Conservation (phyloP, 2,888 invertebrate species). For the Hirtodrosophila trivittata region DNA sequence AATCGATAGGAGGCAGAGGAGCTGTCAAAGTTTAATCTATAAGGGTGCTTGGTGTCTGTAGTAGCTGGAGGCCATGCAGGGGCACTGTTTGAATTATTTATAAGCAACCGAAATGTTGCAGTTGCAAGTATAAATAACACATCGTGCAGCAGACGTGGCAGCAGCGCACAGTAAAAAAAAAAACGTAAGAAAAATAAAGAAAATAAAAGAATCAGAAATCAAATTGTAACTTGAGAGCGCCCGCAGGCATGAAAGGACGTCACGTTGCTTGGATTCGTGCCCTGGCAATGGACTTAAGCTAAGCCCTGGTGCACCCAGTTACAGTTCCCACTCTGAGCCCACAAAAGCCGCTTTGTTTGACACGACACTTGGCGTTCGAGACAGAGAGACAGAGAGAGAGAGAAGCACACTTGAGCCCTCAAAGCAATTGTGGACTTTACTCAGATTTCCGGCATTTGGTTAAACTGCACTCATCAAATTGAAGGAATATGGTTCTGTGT, state of each 20-base stretch:
- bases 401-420: constrained; percentile 68
- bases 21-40: constrained; percentile 53
- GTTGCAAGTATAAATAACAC: constrained; percentile 63
- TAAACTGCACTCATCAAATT: constrained; percentile 49
- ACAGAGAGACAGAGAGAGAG: too few relatives aligned
- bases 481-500: constrained; percentile 23
- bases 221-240: constrained; percentile 72
- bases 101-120: constrained; percentile 50
- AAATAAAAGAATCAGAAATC: constrained; percentile 68
- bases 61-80: constrained; percentile 29
- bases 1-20: constrained; percentile 31
- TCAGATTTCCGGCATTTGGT: constrained; percentile 58
- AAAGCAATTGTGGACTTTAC: constrained; percentile 51
- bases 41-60: constrained; percentile 20
- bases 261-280: constrained; percentile 45
- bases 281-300: neutral
- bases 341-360: constrained; percentile 69
- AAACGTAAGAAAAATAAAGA: too few relatives aligned
- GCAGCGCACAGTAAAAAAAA: constrained; percentile 19
- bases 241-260: constrained; percentile 60
- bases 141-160: constrained; percentile 24
- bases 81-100: constrained; percentile 66
- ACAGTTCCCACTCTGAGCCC: constrained; percentile 12
- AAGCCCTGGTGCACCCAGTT: constrained; percentile 2
- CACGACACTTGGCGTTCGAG: constrained; percentile 61